Evolutionary conservation across 2,113 vertebrate genomes (phyloP).

Genomic region (Boulengeromyrus knoepffleri): DNA sequence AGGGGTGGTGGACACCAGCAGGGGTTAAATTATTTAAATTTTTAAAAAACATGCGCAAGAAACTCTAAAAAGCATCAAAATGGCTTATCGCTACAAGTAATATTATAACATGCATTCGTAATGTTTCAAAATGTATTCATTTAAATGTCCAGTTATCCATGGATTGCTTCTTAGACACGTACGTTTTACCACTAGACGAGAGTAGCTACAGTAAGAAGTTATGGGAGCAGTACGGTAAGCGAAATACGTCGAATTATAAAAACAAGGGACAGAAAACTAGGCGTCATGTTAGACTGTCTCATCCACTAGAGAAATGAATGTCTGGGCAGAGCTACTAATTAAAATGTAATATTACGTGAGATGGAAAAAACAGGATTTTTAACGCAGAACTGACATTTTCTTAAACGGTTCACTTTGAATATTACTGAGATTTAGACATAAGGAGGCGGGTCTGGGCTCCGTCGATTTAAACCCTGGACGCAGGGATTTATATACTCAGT

Average conservation of each 20-base stretch:
- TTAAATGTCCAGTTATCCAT: too few species aligned
- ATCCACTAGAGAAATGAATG: neutral
- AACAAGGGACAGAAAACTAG: neutral
- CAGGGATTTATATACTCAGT: neutral
- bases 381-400: neutral
- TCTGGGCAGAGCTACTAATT: neutral
- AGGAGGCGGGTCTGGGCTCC: neutral
- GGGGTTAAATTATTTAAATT: neutral
- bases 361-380: neutral
- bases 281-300: neutral
- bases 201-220: neutral
- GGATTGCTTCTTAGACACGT: too few species aligned
- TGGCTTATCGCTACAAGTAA: neutral
- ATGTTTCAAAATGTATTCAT: too few species aligned
- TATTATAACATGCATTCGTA: too few species aligned
- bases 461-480: neutral
- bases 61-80: too few species aligned
- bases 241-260: neutral
- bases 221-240: neutral
- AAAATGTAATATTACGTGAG: neutral
- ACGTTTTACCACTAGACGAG: neutral
- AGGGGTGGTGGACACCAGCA: neutral
- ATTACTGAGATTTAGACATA: neutral
- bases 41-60: too few species aligned
- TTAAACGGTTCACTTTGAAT: neutral